Base-by-base conservation (phyloP, 2,113 vertebrate genomes). In the Ammodytes dubius region DNA sequence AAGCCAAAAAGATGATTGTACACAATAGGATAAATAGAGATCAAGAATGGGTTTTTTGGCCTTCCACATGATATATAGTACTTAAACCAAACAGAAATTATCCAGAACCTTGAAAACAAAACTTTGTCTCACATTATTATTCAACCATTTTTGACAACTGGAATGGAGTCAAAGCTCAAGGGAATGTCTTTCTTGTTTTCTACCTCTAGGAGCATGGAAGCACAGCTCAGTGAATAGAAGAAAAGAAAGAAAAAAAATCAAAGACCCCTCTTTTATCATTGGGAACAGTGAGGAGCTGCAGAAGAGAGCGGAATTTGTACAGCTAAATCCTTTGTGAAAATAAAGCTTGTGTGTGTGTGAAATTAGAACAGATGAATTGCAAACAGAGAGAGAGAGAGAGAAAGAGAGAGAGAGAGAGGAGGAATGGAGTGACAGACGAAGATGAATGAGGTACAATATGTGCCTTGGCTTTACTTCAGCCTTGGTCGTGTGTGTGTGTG, bases 391-490 rank as follows among this genome's bases (percentile, higher is more conserved):
- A 8, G 57, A 43, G 49, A 19, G 27, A 9, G 40, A 57, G 59
- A 72, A n/a, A 60, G 57, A 56, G 46, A 3, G 50, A 76, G 11
- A 63, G 65, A 56, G 37, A 65, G 50, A 57, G 19, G 27, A 6
- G 40, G 49, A 50, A 72, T 43, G 68, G 57, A 56, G 46, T 4
- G 50, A 76, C 15, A 63, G 65, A 56, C 35, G 53, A 59, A 77
- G 54, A 72, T 50, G 45, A 17, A 67, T 65, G 9, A 58, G 54
- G 15, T 45, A 37, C 45, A 71, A 77, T 67, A 54, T 53, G 60
- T 66, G 43, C 43, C 14, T 59, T 52, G 50, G 64, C 69, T 81
- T 52, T 66, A 35, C 78, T 91, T 89, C 90, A 91, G 89, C 66
- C 83, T 75, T 59, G 81, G 75, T 84, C 45, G 85, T 84, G 1